Conservation (phyloP, 2,797 vertebrate species). For the Acanthiza pusilla region DNA sequence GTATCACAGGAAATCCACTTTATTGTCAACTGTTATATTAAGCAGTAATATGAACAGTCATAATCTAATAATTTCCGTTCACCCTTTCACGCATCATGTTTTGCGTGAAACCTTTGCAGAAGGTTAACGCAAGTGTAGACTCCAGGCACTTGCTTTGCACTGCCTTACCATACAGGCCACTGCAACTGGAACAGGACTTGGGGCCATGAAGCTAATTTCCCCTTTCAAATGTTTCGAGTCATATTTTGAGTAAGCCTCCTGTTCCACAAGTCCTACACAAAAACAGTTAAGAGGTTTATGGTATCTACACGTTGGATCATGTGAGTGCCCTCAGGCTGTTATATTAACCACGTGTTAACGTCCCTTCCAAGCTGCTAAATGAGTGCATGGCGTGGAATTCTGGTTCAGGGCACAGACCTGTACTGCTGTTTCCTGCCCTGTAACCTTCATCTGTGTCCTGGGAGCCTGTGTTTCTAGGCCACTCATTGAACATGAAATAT, state of each 20-base stretch:
- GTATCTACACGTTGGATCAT: accelerated
- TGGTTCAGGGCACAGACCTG: background rate
- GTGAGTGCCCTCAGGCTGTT: background rate
- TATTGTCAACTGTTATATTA: background rate
- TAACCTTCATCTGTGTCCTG: background rate
- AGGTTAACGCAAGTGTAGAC: background rate
- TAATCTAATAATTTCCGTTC: background rate
- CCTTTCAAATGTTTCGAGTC: background rate
- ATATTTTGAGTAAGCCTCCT: background rate
- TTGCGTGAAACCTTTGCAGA: background rate
- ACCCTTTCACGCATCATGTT: background rate
- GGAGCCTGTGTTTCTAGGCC: background rate
- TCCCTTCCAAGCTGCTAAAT: background rate
- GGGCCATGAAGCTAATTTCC: background rate
- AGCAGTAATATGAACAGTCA: background rate
- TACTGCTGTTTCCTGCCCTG: background rate
- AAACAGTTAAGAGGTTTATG: background rate
- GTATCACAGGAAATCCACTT: background rate
- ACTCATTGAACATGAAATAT: background rate
- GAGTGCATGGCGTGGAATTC: background rate
- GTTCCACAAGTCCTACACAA: background rate
- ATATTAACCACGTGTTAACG: accelerated
- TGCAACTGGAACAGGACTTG: background rate
- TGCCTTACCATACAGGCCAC: background rate
- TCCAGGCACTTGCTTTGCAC: background rate